phyloP scores from a whole-genome alignment of 37 sponge, comb jelly and placozoan species.

The Mnemiopsis leidyi region DNA sequence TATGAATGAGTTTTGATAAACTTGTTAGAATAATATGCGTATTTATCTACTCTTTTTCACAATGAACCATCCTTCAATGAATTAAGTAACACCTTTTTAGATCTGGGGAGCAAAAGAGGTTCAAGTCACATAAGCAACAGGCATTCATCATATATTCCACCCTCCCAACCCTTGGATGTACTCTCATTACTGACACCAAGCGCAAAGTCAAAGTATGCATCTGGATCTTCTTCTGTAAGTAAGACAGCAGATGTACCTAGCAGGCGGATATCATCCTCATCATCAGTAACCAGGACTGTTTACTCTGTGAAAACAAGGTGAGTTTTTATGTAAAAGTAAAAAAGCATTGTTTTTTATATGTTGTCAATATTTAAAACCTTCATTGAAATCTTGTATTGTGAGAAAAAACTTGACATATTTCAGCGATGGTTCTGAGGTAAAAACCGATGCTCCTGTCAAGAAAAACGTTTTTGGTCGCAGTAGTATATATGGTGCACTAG shows the following conservation, averaged over 20 bases:
- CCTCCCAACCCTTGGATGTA: neutral
- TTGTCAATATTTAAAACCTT: neutral
- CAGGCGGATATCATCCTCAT: neutral
- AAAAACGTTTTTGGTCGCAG: neutral
- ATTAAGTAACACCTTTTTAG: too few species aligned
- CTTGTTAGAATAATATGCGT: too few species aligned
- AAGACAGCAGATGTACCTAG: neutral
- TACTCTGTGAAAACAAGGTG: conserved; percentile 14
- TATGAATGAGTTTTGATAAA: too few species aligned
- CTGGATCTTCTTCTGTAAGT: neutral
- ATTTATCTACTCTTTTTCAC: too few species aligned
- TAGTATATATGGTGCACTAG: neutral
- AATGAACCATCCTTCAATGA: too few species aligned
- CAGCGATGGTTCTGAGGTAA: conserved; percentile 42
- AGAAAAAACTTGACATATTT: neutral
- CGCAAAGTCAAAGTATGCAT: conserved; percentile 4
- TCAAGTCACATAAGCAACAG: neutral
- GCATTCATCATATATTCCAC: neutral
- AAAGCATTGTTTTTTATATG: neutral
- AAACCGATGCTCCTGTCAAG: neutral
- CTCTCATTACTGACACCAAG: conserved; percentile 39
- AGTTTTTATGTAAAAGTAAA: neutral
- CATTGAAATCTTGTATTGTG: neutral
- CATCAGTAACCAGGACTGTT: neutral
- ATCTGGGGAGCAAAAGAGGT: too few species aligned